Evolutionary conservation across 2,888 invertebrate species (phyloP), one percentile per base, ranked within the genome.

Genomic region (Hyposoter didymator): DNA sequence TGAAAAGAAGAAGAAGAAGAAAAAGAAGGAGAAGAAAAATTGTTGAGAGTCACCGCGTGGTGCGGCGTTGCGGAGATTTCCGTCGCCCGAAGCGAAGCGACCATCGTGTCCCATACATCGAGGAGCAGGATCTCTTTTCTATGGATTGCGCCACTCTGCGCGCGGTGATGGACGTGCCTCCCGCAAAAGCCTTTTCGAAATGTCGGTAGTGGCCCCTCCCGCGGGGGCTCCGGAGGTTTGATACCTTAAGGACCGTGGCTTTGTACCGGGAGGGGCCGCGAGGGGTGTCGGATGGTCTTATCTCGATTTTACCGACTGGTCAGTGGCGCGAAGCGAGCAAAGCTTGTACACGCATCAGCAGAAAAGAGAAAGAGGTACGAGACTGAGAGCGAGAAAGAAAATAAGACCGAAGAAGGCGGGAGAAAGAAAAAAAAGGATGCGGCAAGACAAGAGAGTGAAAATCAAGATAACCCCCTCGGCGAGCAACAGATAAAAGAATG

Each of bases 401-500:
- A 52, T 17, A 39, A 28, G 45, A 39, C 22, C 10, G 28, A 28
- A 47, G 43, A 5, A 59, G 19, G 43, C n/a, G 59, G 39, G 32
- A 47, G 47, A 81, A 67, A 35, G 59, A 43, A 72, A 59, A 64
- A 64, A 69, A 73, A 80, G 47, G 69, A 69, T 69, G 78, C 83
- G 74, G 75, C 70, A 39, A 49, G 67, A 22, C 76, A 67, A 80
- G 75, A 80, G 76, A 84, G 85, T 85, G 55, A 84, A 74, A 84
- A 91, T 91, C 91, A 91, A 85, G 92, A 91, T 91, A 92, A 89
- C 84, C 66, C 84, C 80, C 80, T 83, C 67, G 80, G 69, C 86
- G 82, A 87, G 89, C 89, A 87, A 89, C 89, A 91, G 92, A 91
- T 91, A 91, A 92, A 91, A 89, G 90, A 89, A 91, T 90, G 91